A percentile compares a stretch with the other conserved stretches of the same genome.
Evolutionary conservation across 2,888 invertebrate genomes (phyloP).

Genomic region (Pyrocoelia pectoralis): DNA sequence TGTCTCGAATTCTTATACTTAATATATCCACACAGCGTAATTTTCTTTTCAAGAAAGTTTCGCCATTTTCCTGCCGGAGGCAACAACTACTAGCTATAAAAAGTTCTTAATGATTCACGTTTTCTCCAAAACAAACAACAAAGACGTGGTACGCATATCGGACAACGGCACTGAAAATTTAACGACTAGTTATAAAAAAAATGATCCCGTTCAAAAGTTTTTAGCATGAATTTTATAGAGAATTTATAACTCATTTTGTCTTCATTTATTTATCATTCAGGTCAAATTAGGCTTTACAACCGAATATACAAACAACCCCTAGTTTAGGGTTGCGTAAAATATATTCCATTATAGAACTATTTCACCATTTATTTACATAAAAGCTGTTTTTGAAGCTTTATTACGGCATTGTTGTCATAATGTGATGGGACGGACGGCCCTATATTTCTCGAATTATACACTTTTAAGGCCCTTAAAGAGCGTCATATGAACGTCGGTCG

Average conservation of each 20-base stretch:
- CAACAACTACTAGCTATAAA: constrained; percentile 30
- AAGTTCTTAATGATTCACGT: constrained; percentile 31
- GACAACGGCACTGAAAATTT: constrained; percentile 6
- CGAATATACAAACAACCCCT: not conserved
- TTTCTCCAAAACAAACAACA: constrained; percentile 24
- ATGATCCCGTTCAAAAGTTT: constrained; percentile 6
- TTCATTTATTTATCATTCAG: constrained; percentile 9
- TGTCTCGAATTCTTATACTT: constrained; percentile 29
- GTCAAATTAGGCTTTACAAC: constrained; percentile 7
- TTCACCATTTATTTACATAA: no score
- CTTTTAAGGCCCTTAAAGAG: no score
- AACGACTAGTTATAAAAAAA: constrained; percentile 7
- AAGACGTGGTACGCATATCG: constrained; percentile 2
- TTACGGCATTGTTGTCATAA: no score
- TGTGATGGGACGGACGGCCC: no score
- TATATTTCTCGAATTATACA: no score
- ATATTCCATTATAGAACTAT: no score
- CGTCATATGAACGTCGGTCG: no score
- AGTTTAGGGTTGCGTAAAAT: no score
- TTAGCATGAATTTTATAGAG: constrained; percentile 12
- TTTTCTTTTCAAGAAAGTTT: constrained; percentile 31
- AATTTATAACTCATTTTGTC: constrained; percentile 11
- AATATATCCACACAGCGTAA: constrained; percentile 26
- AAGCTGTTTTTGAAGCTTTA: no score
- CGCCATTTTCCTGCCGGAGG: constrained; percentile 29